Evolutionary conservation across 92 coral and sea anemone species (phyloP).

Genomic region (Phenganax stokvisi): DNA sequence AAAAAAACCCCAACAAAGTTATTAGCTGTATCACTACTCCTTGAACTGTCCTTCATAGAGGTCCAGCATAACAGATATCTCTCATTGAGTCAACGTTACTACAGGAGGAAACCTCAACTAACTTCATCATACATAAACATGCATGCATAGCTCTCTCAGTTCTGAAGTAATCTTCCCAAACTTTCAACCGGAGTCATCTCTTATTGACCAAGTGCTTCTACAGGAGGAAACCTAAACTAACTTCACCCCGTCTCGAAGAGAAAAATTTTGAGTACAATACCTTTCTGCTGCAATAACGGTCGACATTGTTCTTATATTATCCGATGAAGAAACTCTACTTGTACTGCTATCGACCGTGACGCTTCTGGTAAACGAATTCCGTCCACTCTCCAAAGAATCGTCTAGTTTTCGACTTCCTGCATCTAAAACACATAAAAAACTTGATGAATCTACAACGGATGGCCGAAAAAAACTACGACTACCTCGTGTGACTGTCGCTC

Average conservation of each 20-base stretch:
- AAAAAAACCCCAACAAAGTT: too few relatives aligned
- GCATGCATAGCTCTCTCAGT: too few relatives aligned
- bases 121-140: too few relatives aligned
- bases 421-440: not conserved
- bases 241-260: not conserved
- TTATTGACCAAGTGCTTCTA: not conserved
- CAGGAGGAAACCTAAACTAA: not conserved
- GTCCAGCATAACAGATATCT: too few relatives aligned
- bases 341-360: slow-evolving; percentile 10
- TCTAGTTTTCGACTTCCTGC: slow-evolving; percentile 15
- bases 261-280: slow-evolving; percentile 21
- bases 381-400: slow-evolving; percentile 4
- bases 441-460: not conserved
- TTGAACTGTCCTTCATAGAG: too few relatives aligned
- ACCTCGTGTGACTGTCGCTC: not conserved
- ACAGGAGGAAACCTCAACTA: too few relatives aligned
- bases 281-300: slow-evolving; percentile 39
- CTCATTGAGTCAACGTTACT: too few relatives aligned
- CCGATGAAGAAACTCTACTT: slow-evolving; percentile 21
- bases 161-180: too few relatives aligned
- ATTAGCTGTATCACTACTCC: too few relatives aligned
- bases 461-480: not conserved
- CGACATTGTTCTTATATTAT: slow-evolving; percentile 35
- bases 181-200: too few relatives aligned
- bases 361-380: slow-evolving; percentile 7